These are phyloP conservation scores for Emydoidea blandingii DNA, from an alignment of 2,797 vertebrate genomes.

Conservation along the genomic window DNA sequence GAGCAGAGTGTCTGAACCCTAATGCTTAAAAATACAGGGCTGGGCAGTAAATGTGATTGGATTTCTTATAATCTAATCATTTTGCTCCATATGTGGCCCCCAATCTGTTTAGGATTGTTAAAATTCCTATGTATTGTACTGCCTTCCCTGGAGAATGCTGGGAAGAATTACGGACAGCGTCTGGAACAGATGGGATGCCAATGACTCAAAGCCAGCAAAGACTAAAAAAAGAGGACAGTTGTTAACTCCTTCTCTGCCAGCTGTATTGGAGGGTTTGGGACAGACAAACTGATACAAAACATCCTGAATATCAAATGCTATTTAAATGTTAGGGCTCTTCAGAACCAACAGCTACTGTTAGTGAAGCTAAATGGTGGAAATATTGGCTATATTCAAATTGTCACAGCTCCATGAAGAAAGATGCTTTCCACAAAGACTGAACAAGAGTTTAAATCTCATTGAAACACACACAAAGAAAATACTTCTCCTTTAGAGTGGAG, in stretches of 20 bases:
- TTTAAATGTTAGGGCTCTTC: neutral
- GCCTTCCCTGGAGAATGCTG: slow-evolving; percentile 77
- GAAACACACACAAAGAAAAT: neutral
- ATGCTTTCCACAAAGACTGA: neutral
- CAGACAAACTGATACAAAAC: neutral
- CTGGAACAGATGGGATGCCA: slow-evolving; percentile 86
- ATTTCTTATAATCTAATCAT: slow-evolving; percentile 74
- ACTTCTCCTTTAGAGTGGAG: neutral
- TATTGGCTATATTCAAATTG: fast-evolving
- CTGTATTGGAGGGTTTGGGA: neutral
- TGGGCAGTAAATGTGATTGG: slow-evolving; percentile 67
- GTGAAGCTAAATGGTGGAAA: neutral
- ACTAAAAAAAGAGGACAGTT: slow-evolving; percentile 56
- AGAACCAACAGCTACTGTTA: neutral
- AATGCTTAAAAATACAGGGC: slow-evolving; percentile 55
- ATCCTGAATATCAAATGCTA: neutral
- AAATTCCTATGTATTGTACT: slow-evolving; percentile 80
- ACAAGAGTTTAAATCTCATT: neutral
- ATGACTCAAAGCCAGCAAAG: slow-evolving; percentile 60
- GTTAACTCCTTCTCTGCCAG: slow-evolving; percentile 67
- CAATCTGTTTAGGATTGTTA: slow-evolving; percentile 80
- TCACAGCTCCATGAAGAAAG: fast-evolving
- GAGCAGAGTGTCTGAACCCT: slow-evolving; percentile 44
- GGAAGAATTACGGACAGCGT: slow-evolving; percentile 68
- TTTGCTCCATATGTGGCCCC: slow-evolving; percentile 69